A percentile compares a stretch with the other conserved stretches of the same genome.
phyloP scores from a whole-genome alignment of 2,888 invertebrate species.

The Dorcus parallelipipedus region DNA sequence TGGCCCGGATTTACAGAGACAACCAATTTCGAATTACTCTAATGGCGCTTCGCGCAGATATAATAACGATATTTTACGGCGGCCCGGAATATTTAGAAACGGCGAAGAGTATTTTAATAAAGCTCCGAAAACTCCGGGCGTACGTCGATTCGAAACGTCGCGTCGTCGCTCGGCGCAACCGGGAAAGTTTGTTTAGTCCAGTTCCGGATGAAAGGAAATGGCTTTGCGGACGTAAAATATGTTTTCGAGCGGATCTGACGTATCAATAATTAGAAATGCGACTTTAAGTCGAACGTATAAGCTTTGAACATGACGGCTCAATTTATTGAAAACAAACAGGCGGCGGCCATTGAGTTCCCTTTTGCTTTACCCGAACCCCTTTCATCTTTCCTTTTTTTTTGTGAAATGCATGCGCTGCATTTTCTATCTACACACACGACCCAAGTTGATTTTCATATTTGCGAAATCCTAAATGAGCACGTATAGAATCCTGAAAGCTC shows the following conservation, averaged over 20 bases:
- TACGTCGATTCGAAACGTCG: background rate
- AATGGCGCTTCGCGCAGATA: slow-evolving; percentile 8
- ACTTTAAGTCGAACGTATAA: background rate
- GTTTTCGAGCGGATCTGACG: background rate
- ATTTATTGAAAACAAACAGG: slow-evolving; percentile 22
- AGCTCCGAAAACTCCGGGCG: background rate
- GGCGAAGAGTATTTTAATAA: background rate
- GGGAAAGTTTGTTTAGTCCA: background rate
- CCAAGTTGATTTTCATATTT: too few relatives aligned
- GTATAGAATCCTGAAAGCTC: too few relatives aligned
- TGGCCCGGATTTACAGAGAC: slow-evolving; percentile 13
- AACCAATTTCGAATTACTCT: slow-evolving; percentile 18
- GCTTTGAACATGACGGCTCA: slow-evolving; percentile 18
- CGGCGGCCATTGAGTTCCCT: slow-evolving; percentile 16
- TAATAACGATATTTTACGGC: slow-evolving; percentile 4
- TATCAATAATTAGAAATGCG: slow-evolving; percentile 1
- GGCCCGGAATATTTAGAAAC: slow-evolving; percentile 1
- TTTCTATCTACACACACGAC: too few relatives aligned
- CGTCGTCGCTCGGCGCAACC: background rate
- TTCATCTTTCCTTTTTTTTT: too few relatives aligned
- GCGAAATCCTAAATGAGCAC: too few relatives aligned
- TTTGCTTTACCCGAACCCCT: slow-evolving; percentile 6
- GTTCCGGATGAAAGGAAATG: background rate
- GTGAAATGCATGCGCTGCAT: too few relatives aligned
- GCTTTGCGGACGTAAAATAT: background rate